Evolutionary conservation across 2,113 vertebrate species (phyloP).

Genomic region (Lontra canadensis): DNA sequence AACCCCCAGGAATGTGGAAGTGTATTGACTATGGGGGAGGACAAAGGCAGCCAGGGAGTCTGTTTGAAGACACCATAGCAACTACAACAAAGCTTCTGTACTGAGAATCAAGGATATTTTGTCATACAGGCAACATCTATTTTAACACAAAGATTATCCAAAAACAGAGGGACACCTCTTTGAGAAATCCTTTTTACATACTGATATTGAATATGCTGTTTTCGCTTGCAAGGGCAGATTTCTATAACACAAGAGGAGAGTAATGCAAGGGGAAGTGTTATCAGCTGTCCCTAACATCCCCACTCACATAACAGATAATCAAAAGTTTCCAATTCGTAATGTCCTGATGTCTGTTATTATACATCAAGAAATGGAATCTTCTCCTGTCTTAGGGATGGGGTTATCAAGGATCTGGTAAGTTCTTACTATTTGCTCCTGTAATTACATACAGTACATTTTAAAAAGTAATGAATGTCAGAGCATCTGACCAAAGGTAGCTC

Average conservation of each 20-base stretch:
- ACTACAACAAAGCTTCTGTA: not conserved
- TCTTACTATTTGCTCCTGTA: not conserved
- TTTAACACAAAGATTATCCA: conserved; percentile 1
- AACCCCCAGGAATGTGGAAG: not conserved
- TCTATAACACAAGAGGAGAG: not conserved
- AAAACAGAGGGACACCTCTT: not conserved
- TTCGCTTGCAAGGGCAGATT: not conserved
- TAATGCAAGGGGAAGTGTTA: not conserved
- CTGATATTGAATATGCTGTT: conserved; percentile 2
- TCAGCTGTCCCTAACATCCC: not conserved
- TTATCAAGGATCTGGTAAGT: not conserved
- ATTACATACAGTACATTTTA: not conserved
- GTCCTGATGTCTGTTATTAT: not conserved
- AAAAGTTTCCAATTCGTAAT: not conserved
- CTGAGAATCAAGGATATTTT: not conserved
- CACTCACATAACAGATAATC: not conserved
- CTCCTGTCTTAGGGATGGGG: not conserved
- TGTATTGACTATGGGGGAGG: not conserved
- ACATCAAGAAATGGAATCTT: not conserved
- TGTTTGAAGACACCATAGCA: conserved; percentile 48
- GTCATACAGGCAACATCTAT: not conserved
- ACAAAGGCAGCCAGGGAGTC: not conserved
- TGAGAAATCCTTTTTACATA: not conserved
- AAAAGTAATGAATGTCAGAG: not conserved
- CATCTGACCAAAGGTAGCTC: not conserved